A percentile compares a stretch with the other conserved stretches of the same genome.
Conservation (phyloP, 2,113 vertebrate species). For the Tor tambroides region DNA sequence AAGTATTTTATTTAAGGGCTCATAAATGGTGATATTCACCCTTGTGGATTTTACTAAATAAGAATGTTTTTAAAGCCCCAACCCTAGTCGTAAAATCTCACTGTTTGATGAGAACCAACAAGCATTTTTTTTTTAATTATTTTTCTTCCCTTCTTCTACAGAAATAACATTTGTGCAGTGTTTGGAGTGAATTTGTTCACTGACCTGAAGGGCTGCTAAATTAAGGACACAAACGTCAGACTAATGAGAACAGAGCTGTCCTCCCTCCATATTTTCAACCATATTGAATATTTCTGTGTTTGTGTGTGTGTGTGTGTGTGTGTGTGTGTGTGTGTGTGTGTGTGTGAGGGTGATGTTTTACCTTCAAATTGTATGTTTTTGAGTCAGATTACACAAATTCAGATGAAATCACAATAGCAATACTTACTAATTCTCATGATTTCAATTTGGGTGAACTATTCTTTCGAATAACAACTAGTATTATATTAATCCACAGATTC, state of each 20-base stretch:
- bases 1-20: neutral
- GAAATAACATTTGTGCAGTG: neutral
- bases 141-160: neutral
- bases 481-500: too few species aligned
- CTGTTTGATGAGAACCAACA: neutral
- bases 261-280: neutral
- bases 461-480: too few species aligned
- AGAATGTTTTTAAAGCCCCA: neutral
- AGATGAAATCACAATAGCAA: neutral
- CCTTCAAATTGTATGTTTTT: too few species aligned
- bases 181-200: neutral
- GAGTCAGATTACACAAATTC: neutral
- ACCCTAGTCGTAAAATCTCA: neutral
- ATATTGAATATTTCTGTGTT: neutral
- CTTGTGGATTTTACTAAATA: neutral
- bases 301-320: neutral
- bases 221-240: constrained; percentile 26
- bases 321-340: neutral
- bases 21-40: neutral
- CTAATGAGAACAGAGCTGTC: constrained; percentile 31
- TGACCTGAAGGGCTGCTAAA: constrained; percentile 25
- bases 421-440: too few species aligned
- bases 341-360: too few species aligned
- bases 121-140: neutral
- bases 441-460: too few species aligned